A percentile compares a stretch with the other conserved stretches of the same genome.
phyloP scores from a whole-genome alignment of 2,888 invertebrate species.

The Nephrotoma appendiculata region DNA sequence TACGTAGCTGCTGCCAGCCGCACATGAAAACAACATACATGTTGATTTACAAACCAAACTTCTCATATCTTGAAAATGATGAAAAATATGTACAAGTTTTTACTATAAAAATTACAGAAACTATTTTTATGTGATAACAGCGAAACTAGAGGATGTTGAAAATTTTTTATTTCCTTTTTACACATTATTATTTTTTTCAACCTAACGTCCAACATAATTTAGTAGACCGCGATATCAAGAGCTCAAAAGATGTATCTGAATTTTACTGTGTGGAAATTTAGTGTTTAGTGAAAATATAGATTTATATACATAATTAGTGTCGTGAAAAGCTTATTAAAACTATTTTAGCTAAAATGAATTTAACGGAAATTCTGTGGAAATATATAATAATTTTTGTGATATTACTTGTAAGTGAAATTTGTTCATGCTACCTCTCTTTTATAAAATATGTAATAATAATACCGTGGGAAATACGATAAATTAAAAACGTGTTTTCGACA shows the following conservation, averaged over 20 bases:
- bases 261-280: not conserved
- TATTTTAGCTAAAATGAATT: not conserved
- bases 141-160: not conserved
- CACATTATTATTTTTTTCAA: not conserved
- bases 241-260: not conserved
- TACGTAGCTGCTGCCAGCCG: not conserved
- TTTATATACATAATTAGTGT: not conserved
- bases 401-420: not conserved
- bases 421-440: not conserved
- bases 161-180: not conserved
- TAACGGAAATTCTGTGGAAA: not conserved
- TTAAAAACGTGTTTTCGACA: not conserved
- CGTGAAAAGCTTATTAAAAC: not conserved
- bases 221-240: not conserved
- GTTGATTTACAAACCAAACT: not conserved
- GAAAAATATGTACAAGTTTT: not conserved
- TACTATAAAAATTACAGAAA: not conserved
- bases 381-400: not conserved
- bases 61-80: not conserved
- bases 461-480: not conserved
- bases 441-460: not conserved
- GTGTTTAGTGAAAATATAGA: not conserved
- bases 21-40: not conserved
- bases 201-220: not conserved
- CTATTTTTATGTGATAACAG: not conserved